These are phyloP conservation scores for Thaumetopoea pityocampa DNA, from an alignment of 1,140 invertebrate genomes.

Conservation along the genomic window DNA sequence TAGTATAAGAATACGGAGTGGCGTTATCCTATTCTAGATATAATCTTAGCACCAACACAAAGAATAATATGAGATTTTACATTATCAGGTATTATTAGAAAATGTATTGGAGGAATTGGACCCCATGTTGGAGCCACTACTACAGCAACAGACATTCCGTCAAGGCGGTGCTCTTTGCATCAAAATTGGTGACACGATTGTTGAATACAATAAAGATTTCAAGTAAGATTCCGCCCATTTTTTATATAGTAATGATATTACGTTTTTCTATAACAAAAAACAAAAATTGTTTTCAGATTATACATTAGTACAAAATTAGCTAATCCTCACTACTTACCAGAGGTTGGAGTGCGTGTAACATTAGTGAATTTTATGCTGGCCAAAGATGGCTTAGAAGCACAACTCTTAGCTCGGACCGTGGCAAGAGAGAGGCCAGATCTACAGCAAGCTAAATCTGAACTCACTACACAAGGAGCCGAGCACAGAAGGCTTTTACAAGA, in stretches of 20 bases:
- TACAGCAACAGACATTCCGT: conserved; percentile 93
- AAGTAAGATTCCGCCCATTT: conserved; percentile 74
- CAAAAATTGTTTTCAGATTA: conserved; percentile 76
- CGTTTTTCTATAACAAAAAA: background rate
- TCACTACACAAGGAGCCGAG: conserved; percentile 93
- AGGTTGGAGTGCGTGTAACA: conserved; percentile 94
- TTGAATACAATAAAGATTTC: conserved; percentile 92
- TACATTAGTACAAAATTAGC: conserved; percentile 96
- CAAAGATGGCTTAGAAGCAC: conserved; percentile 92
- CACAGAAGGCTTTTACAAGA: conserved; percentile 95
- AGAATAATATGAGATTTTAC: background rate
- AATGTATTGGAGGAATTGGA: conserved; percentile 94
- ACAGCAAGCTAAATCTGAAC: conserved; percentile 92
- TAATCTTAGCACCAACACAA: background rate
- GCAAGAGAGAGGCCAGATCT: conserved; percentile 94
- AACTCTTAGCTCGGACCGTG: conserved; percentile 92
- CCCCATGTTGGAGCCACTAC: conserved; percentile 90
- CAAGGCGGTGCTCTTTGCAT: conserved; percentile 88
- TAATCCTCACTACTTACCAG: conserved; percentile 95
- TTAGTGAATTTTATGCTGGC: conserved; percentile 97
- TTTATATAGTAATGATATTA: background rate
- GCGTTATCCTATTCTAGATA: no score
- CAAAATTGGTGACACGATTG: conserved; percentile 88
- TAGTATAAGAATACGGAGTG: no score
- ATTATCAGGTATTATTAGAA: conserved; percentile 84